A percentile compares a stretch with the other conserved stretches of the same genome.
Conservation (phyloP, 1,140 invertebrate genomes). For the Ooceraea biroi region DNA sequence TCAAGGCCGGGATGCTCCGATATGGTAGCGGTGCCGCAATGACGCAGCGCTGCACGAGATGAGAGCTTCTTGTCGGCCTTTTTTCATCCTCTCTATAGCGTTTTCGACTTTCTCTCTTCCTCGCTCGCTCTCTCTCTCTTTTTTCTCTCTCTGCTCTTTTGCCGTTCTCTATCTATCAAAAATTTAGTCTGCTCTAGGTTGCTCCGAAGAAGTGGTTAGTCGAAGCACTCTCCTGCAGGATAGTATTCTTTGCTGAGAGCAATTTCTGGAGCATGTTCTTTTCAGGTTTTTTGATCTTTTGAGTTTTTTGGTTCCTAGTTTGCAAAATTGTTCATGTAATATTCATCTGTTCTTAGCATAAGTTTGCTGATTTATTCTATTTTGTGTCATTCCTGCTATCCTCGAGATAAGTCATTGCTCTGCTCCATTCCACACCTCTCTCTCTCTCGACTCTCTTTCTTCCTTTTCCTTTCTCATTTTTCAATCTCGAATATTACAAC, state of each 20-base stretch:
- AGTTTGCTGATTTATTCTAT: conserved; percentile 5
- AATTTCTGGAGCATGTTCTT: neutral
- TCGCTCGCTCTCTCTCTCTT: neutral
- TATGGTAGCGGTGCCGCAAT: conserved; percentile 7
- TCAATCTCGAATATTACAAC: conserved; percentile 43
- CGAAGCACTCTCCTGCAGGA: neutral
- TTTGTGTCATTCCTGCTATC: neutral
- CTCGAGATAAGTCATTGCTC: neutral
- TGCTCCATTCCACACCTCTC: neutral
- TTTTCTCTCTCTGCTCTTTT: neutral
- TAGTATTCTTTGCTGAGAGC: neutral
- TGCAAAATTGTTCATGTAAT: neutral
- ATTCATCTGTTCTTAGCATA: neutral
- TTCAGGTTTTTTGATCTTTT: neutral
- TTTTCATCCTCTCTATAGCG: neutral
- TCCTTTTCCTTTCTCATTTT: neutral
- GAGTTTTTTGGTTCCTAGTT: neutral
- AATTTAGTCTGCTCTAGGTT: conserved; percentile 22
- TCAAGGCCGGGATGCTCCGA: conserved; percentile 46
- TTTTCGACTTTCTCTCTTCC: neutral
- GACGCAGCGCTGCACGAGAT: neutral
- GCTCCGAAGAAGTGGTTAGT: neutral
- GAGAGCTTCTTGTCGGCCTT: neutral
- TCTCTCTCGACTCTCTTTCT: neutral
- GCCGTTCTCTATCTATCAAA: neutral